Base-by-base conservation (phyloP, 2,888 invertebrate species). In the Polietes domitor region DNA sequence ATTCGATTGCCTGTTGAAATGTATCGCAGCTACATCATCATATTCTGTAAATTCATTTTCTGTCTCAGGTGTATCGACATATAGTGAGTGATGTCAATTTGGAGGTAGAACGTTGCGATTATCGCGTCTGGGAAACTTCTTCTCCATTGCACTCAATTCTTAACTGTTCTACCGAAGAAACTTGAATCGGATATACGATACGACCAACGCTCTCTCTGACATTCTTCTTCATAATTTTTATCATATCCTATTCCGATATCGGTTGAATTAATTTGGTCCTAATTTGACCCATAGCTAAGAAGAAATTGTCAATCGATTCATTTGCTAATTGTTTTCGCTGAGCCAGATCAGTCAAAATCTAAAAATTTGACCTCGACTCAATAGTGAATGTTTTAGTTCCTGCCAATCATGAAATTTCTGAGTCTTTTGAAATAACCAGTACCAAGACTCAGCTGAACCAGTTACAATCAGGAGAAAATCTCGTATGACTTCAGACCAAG, bases 221-320 rank as follows among this genome's bases (percentile, higher is more conserved):
- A n/a, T n/a, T n/a, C n/a, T 21, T 19, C 41, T 65, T 65, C 41
- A 65, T 37, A 7, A 65, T 65, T 41, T 65, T 65, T 19, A 65
- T 65, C 41, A 65, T 65, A 19, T 65, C 65, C 7, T 37, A 65
- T 32, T 65, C 65, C 9, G n/a, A 19, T 17, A 65, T 37, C 3
- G 65, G 41, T 65, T 41, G 65, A 9, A 41, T 21, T 19, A 65
- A 65, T 21, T 65, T 65, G 5, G 65, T 17, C 21, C 65, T 65
- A 19, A 65, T 17, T 19, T 65, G 37, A 21, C 41, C 41, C 65
- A 65, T 41, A 5, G 17, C 10, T 41, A 41, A 19, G 21, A 65
- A 65, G 21, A 32, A 65, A 19, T 37, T 21, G 24, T 68, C 68
- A 3, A 68, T 47, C 2, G 68, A 24, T 21, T 68, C 68, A 47